Base-by-base conservation (phyloP, 2,797 vertebrate genomes). In the Propithecus deckenii region DNA sequence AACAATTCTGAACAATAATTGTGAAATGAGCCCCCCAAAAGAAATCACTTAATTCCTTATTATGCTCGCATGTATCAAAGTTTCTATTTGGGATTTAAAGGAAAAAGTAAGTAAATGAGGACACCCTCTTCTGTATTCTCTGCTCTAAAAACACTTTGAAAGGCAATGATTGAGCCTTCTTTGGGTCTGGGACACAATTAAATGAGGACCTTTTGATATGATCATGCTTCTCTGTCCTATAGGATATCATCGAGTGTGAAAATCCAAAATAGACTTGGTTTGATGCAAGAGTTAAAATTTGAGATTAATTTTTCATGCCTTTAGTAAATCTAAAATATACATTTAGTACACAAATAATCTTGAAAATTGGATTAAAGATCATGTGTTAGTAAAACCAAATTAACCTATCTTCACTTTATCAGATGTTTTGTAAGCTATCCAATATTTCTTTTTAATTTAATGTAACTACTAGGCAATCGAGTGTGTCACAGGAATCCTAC, bases 391-490 rank as follows among this genome's bases (percentile, higher is more conserved):
- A 65, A 91, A 93, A 84, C 30, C 5, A 89, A 38, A 83, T 88
- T 89, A 84, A 88, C 4, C 48, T 61, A 41, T 71, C 93, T 93
- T 57, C 65, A 50, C 4, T 28, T 89, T 87, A 63, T 76, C 48
- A 63, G 10, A 63, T 93, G 41, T 87, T 94, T 76, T 14, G 9
- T 76, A 88, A n/a, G 7, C 50, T 50, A 85, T 18, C 22, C 17
- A 35, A 32, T 20, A 46, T 35, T 59, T 74, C 22, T 75, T 84
- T 95, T 92, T 87, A 65, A 89, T 65, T 61, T 89, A 89, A 94
- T 83, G 7, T 92, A 83, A 80, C 30, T 93, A 63, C 35, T 48
- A 74, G 35, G 14, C 23, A 86, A 55, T 50, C 17, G 71, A 79
- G 35, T 48, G 38, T 86, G 23, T 87, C 63, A 59, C 32, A 41